Percentiles rank a stretch among this genome's conserved stretches.
phyloP scores from a whole-genome alignment of 2,113 vertebrate genomes.

The Arizona elegans region DNA sequence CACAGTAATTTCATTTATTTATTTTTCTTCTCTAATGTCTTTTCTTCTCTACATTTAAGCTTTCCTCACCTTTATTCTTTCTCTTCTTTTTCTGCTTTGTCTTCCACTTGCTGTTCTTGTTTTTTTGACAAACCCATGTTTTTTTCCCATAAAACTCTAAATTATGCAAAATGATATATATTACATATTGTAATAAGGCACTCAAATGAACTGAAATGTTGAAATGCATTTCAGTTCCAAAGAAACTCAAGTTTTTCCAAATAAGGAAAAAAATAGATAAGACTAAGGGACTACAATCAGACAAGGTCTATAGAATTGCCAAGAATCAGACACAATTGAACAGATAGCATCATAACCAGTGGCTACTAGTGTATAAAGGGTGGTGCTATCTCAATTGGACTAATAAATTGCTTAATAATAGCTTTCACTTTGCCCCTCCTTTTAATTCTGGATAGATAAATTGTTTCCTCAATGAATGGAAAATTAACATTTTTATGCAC shows the following conservation, averaged over 20 bases:
- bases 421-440: conserved; percentile 55
- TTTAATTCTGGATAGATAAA: conserved; percentile 36
- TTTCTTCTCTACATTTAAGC: background rate
- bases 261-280: conserved; percentile 74
- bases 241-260: conserved; percentile 57
- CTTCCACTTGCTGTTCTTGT: conserved; percentile 1
- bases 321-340: background rate
- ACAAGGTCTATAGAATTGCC: background rate
- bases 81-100: background rate
- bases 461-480: conserved; percentile 56
- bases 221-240: conserved; percentile 62
- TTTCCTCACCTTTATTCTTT: background rate
- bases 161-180: conserved; percentile 56
- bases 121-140: background rate
- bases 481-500: conserved; percentile 56
- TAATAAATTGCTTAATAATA: conserved; percentile 76
- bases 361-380: conserved; percentile 55
- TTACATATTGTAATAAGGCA: conserved; percentile 47
- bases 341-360: background rate
- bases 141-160: conserved; percentile 61
- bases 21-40: background rate
- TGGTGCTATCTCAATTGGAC: conserved; percentile 62
- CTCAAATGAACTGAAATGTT: conserved; percentile 50
- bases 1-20: background rate
- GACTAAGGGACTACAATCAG: conserved; percentile 34